Evolutionary conservation across 2,888 invertebrate species (phyloP), one percentile per base, ranked within the genome.

Genomic region (Punctoribates punctum): DNA sequence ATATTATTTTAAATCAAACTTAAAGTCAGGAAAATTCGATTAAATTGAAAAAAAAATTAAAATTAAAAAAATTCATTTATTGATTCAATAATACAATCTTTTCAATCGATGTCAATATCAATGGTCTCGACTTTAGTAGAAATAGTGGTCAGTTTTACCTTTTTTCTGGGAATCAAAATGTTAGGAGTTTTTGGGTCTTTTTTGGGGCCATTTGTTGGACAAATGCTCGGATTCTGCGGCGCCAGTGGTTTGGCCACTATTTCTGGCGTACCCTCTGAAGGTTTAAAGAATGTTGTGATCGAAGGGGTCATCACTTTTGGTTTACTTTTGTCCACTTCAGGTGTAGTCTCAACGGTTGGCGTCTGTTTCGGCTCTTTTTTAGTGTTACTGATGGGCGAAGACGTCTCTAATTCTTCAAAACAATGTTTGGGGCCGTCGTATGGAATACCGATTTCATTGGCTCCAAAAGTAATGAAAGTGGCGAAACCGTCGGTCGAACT

Each of bases 401-500:
- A 15, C 1, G 76, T 25, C 46, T 73, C 76, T n/a, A 73, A n/a
- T 29, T 73, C 73, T 27, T 77, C 77, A 17, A 62, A 76, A 11
- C 57, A 51, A 23, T 60, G 51, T 11, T 29, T 38, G 11, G 38
- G 34, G 15, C 78, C 79, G 75, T 85, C 83, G 79, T 88, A 88
- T 29, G 85, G 83, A 29, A 84, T 82, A 8, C 94, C 94, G 17
- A 94, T 83, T 85, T 94, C 93, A 9, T 87, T 84, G 46, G 88
- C 87, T 11, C 74, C 76, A 84, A 95, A 93, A n/a, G 89, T 88
- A 27, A 94, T 87, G 74, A 94, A 85, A 0, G 94, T 91, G 83
- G 93, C 93, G 83, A 91, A 96, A 1, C 95, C 95, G 85, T 96
- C 95, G 0, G 92, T 91, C 17, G 94, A 94, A 3, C 93, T 91